These are phyloP conservation scores for Zoanthus sociatus DNA, from an alignment of 92 coral and sea anemone genomes.

Conservation along the genomic window DNA sequence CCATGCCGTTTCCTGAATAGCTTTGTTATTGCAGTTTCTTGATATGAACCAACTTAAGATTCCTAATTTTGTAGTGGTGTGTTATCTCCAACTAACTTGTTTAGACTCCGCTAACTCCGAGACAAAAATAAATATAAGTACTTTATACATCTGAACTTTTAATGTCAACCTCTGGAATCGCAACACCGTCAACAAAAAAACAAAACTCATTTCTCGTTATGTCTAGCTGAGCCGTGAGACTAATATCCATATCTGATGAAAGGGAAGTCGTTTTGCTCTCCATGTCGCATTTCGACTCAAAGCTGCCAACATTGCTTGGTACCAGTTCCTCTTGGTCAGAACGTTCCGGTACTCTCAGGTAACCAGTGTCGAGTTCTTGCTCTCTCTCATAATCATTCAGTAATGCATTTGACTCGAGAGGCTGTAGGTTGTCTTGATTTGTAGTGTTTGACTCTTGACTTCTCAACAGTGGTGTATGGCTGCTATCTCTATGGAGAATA, in stretches of 20 bases:
- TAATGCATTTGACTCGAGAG: neutral
- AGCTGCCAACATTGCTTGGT: neutral
- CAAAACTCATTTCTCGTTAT: constrained; percentile 65
- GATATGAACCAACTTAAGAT: no score
- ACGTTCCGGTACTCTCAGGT: constrained; percentile 8
- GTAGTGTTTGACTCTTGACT: neutral
- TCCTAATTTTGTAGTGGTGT: no score
- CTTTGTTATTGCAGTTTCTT: no score
- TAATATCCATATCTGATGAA: constrained; percentile 48
- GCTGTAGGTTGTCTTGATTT: neutral
- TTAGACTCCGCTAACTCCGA: no score
- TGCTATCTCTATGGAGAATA: neutral
- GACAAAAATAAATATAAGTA: neutral
- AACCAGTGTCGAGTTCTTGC: neutral
- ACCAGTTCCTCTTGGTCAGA: constrained; percentile 1
- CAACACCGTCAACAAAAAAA: constrained; percentile 79
- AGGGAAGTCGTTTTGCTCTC: constrained; percentile 28
- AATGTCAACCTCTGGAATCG: constrained; percentile 74
- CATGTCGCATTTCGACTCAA: constrained; percentile 27
- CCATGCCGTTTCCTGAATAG: no score
- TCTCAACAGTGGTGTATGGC: constrained; percentile 21
- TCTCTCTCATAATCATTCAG: neutral
- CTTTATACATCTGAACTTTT: constrained; percentile 74
- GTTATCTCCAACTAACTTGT: no score
- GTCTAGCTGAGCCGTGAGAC: constrained; percentile 74